A percentile compares a stretch with the other conserved stretches of the same genome.
Conservation (phyloP, 2,888 invertebrate genomes). For the Balanococcus diminutus region DNA sequence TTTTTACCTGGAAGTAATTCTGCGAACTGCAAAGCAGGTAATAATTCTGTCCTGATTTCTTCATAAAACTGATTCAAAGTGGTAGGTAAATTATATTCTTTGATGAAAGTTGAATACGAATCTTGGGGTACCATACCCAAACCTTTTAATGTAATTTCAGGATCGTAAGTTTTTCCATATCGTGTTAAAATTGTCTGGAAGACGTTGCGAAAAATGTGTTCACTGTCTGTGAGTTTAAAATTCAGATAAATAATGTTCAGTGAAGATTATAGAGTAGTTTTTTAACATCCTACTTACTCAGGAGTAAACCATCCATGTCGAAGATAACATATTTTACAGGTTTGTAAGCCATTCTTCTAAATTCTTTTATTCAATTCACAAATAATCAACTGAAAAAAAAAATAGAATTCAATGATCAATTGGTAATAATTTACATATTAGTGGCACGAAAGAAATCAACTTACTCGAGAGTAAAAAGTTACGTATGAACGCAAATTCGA, state of each 20-base stretch:
- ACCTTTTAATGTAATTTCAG: conserved; percentile 76
- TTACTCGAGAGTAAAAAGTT: not conserved
- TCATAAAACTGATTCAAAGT: conserved; percentile 71
- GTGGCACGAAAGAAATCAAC: not conserved
- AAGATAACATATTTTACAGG: conserved; percentile 79
- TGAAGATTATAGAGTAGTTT: not conserved
- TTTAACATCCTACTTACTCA: too few relatives aligned
- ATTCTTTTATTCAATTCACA: not conserved
- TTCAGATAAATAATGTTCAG: not conserved
- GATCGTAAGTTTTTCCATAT: conserved; percentile 78
- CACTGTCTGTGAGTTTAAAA: conserved; percentile 73
- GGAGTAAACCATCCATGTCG: conserved; percentile 71
- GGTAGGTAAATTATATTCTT: conserved; percentile 72
- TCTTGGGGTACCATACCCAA: conserved; percentile 76
- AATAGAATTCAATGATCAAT: not conserved
- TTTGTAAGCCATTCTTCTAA: conserved; percentile 61
- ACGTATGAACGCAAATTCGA: not conserved
- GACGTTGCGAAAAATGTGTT: conserved; percentile 77
- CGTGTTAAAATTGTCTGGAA: conserved; percentile 72
- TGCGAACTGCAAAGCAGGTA: conserved; percentile 68
- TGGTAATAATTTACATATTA: too few relatives aligned
- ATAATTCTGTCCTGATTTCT: conserved; percentile 68
- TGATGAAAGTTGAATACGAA: conserved; percentile 72
- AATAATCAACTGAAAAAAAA: not conserved
- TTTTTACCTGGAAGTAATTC: conserved; percentile 72